phyloP scores from a whole-genome alignment of 2,113 vertebrate genomes.

The Dermatemys mawii region DNA sequence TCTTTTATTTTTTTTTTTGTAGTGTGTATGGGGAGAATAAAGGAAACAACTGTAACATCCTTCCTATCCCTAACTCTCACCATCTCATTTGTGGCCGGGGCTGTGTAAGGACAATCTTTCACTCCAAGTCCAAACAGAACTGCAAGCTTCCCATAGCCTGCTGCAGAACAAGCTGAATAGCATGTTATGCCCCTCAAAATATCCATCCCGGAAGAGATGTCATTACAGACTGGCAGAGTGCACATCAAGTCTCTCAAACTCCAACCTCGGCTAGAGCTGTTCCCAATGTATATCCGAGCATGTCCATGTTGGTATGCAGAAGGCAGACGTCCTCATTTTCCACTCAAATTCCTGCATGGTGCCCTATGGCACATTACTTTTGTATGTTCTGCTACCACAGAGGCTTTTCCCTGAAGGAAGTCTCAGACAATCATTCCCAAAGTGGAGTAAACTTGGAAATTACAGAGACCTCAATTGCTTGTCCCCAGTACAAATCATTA shows the following conservation, averaged over 20 bases:
- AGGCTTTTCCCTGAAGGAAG: background rate
- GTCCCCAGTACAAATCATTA: background rate
- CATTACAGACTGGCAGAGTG: background rate
- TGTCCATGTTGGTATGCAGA: background rate
- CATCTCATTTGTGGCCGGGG: background rate
- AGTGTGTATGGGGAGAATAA: background rate
- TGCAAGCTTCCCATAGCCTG: constrained; percentile 17
- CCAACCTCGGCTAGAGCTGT: background rate
- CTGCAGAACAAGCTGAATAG: constrained; percentile 7
- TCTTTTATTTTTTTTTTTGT: background rate
- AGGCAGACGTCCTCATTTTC: background rate
- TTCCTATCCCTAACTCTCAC: background rate
- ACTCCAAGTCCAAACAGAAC: background rate
- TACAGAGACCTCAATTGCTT: background rate
- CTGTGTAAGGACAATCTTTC: background rate
- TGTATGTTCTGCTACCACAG: background rate
- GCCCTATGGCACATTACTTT: background rate
- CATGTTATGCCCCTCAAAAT: background rate
- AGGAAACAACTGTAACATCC: background rate
- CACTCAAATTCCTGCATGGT: background rate
- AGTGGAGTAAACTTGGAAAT: background rate
- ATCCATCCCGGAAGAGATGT: background rate
- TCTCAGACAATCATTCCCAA: background rate
- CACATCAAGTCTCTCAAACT: background rate
- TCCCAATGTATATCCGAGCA: background rate